Percentiles rank a stretch among this genome's conserved stretches.
Conservation (phyloP, 2,797 vertebrate species). For the Botia almorhae region DNA sequence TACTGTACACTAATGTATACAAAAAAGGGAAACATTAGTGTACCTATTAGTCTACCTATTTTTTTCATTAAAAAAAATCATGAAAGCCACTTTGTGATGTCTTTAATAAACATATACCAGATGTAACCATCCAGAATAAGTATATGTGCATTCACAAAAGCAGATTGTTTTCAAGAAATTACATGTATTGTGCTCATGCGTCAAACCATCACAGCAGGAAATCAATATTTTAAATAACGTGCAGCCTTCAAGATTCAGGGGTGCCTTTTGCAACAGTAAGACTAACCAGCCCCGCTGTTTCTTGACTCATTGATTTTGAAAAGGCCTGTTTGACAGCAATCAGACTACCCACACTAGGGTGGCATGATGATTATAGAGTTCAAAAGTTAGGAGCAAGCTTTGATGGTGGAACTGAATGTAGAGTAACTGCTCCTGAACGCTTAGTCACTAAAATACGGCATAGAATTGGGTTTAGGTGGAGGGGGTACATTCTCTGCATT, state of each 20-base stretch:
- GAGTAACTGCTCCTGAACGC: conserved; percentile 42
- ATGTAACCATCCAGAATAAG: neutral
- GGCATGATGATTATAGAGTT: conserved; percentile 46
- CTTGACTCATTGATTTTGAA: conserved; percentile 32
- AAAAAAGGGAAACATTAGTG: no score
- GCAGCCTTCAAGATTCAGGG: neutral
- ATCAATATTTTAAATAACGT: conserved; percentile 7
- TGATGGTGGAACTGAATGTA: conserved; percentile 31
- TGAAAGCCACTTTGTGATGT: neutral
- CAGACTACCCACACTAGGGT: conserved; percentile 7
- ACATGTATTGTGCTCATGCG: neutral
- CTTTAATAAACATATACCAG: neutral
- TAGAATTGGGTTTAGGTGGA: conserved; percentile 8
- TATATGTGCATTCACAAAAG: neutral
- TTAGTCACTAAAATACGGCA: conserved; percentile 38
- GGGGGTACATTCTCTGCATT: conserved; percentile 8
- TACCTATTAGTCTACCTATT: no score
- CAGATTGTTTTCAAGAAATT: neutral
- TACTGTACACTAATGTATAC: no score
- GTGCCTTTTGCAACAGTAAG: conserved; percentile 10
- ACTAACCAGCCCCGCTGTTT: conserved; percentile 8
- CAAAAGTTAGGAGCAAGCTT: conserved; percentile 33
- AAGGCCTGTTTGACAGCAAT: conserved; percentile 26
- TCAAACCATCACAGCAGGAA: neutral
- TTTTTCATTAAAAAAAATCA: no score